Percentiles rank a stretch among this genome's conserved stretches.
phyloP scores from a whole-genome alignment of 2,113 vertebrate species.

The Carettochelys insculpta region DNA sequence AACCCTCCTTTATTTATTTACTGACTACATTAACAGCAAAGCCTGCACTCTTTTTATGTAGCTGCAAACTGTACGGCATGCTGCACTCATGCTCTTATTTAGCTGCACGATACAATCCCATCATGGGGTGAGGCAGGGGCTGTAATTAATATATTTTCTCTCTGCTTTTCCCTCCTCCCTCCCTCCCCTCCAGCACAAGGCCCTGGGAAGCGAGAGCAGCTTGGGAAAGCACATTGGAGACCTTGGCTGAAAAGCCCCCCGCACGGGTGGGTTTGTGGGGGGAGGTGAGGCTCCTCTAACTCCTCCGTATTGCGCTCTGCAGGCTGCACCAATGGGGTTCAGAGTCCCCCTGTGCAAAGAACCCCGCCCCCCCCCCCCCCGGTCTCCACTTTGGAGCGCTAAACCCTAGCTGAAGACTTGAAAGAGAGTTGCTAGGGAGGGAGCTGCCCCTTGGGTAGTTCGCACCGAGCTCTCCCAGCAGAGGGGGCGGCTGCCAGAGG shows the following conservation, averaged over 20 bases:
- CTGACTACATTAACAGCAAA: constrained; percentile 82
- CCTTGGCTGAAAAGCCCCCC: neutral
- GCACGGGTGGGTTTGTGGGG: neutral
- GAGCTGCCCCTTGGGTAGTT: neutral
- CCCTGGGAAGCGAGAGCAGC: neutral
- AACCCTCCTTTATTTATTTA: constrained; percentile 86
- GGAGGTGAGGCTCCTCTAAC: too few relatives aligned
- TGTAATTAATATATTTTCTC: neutral
- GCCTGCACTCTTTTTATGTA: constrained; percentile 45
- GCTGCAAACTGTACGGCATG: neutral
- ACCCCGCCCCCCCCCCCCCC: rapidly evolving
- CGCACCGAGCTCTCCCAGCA: neutral
- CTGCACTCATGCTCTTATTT: neutral
- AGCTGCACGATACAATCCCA: neutral
- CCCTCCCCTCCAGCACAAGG: neutral
- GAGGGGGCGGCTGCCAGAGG: neutral
- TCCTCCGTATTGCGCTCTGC: neutral
- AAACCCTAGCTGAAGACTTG: neutral
- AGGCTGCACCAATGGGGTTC: neutral
- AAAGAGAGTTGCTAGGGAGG: neutral
- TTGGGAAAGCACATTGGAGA: neutral
- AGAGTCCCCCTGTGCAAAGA: neutral
- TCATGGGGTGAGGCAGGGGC: neutral
- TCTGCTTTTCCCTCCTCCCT: neutral
- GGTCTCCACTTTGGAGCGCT: neutral